phyloP scores from a whole-genome alignment of 2,888 invertebrate genomes.

The Calameuta idolon region DNA sequence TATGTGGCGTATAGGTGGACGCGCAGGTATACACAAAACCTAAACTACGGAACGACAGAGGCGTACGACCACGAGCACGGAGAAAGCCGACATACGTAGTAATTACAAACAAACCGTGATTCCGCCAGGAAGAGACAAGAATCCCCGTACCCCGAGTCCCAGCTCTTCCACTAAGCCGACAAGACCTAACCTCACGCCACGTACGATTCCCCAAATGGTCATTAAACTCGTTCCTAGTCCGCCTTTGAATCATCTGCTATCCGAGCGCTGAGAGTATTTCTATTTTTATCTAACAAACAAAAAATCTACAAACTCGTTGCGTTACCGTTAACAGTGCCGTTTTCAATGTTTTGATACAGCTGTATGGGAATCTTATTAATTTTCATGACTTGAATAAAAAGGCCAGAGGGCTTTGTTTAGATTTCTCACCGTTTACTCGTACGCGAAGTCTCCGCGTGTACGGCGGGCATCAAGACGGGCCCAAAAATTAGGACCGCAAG shows the following conservation, averaged over 20 bases:
- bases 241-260: neutral
- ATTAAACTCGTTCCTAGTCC: neutral
- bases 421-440: neutral
- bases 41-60: neutral
- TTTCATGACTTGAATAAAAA: neutral
- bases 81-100: slow-evolving; percentile 22
- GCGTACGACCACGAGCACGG: neutral
- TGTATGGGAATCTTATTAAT: neutral
- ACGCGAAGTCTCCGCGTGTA: neutral
- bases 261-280: neutral
- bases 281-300: neutral
- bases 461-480: neutral
- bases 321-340: neutral
- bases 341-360: neutral
- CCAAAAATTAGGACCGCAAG: neutral
- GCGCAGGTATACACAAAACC: neutral
- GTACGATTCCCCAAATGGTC: neutral
- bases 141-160: neutral
- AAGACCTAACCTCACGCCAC: neutral
- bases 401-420: neutral
- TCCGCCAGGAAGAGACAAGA: slow-evolving; percentile 42
- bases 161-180: neutral
- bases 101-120: slow-evolving; percentile 61
- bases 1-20: neutral
- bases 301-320: neutral